These are phyloP conservation scores for Pungitius pungitius DNA, from an alignment of 2,113 vertebrate genomes.

Conservation along the genomic window DNA sequence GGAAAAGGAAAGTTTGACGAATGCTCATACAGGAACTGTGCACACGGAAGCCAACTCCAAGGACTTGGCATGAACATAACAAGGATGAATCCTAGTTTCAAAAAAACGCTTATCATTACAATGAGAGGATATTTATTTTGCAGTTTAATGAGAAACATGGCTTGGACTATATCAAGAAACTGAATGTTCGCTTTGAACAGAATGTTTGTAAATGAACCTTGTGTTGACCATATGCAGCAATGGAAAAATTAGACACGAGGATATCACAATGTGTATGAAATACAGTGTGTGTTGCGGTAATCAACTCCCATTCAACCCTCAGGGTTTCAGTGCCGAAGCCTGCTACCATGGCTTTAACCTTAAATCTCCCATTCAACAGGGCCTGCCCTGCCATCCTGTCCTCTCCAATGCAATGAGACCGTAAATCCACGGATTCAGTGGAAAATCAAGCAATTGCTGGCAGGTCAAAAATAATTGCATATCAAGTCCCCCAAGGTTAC, in stretches of 20 bases:
- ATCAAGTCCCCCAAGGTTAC: background rate
- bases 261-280: background rate
- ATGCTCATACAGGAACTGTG: slow-evolving; percentile 47
- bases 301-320: background rate
- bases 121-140: slow-evolving; percentile 8
- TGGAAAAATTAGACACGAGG: slow-evolving; percentile 7
- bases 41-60: slow-evolving; percentile 53
- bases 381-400: background rate
- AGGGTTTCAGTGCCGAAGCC: background rate
- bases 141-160: slow-evolving; percentile 20
- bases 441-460: slow-evolving; percentile 40
- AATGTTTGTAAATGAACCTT: slow-evolving; percentile 23
- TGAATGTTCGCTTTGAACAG: slow-evolving; percentile 12
- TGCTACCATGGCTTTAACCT: background rate
- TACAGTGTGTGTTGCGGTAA: too few species aligned
- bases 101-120: slow-evolving; percentile 30
- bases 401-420: background rate
- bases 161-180: slow-evolving; percentile 25
- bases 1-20: too few species aligned
- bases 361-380: background rate
- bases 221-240: slow-evolving; percentile 3
- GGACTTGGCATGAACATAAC: slow-evolving; percentile 58
- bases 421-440: slow-evolving; percentile 22
- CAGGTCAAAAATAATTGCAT: slow-evolving; percentile 29
- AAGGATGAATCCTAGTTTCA: slow-evolving; percentile 54